phyloP scores from a whole-genome alignment of 2,797 vertebrate species.

The Cynodonichthys magdalenae region DNA sequence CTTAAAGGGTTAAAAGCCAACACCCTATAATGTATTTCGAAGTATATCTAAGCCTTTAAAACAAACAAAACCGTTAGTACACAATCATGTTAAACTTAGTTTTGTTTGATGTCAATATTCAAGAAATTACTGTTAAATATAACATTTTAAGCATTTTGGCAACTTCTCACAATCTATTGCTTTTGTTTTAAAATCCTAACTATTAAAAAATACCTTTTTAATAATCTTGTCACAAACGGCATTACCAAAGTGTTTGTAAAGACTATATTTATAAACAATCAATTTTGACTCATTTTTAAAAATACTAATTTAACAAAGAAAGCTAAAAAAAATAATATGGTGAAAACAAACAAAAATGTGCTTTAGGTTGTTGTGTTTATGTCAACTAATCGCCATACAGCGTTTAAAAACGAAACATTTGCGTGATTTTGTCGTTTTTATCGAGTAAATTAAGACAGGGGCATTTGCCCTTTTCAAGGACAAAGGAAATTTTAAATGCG shows the following conservation, averaged over 20 bases:
- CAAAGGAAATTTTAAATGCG: constrained; percentile 88
- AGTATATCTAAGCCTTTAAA: constrained; percentile 68
- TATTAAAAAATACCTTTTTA: constrained; percentile 20
- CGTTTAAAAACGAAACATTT: constrained; percentile 36
- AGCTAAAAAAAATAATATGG: constrained; percentile 54
- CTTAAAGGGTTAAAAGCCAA: constrained; percentile 89
- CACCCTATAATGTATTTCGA: constrained; percentile 85
- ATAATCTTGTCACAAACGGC: constrained; percentile 23
- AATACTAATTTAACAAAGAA: constrained; percentile 46
- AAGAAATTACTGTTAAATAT: background rate
- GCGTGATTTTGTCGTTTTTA: constrained; percentile 43
- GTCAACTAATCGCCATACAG: constrained; percentile 18
- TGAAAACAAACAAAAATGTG: constrained; percentile 60
- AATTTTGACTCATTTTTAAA: constrained; percentile 28
- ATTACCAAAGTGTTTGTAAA: background rate
- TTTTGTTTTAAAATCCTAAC: constrained; percentile 39
- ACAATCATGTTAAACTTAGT: constrained; percentile 22
- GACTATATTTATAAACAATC: background rate
- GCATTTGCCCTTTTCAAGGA: constrained; percentile 86
- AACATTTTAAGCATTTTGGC: constrained; percentile 33
- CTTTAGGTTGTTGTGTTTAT: constrained; percentile 22
- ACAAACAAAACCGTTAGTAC: constrained; percentile 40
- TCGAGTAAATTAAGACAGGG: constrained; percentile 72
- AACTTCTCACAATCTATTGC: constrained; percentile 37
- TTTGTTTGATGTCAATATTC: constrained; percentile 19